These are phyloP conservation scores for Xanthia togata DNA, from an alignment of 2,888 invertebrate genomes.

Conservation along the genomic window DNA sequence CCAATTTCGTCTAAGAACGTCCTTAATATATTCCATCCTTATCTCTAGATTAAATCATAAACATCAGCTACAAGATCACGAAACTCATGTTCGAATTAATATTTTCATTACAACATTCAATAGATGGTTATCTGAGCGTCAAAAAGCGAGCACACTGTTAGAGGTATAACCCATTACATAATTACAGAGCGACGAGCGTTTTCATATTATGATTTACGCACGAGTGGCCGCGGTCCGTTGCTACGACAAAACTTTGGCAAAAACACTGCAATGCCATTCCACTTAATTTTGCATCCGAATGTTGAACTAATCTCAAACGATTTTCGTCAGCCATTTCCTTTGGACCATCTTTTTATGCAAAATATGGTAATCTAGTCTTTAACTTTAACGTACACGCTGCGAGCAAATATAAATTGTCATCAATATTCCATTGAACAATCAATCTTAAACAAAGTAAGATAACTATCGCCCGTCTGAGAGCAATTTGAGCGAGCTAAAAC, in stretches of 20 bases:
- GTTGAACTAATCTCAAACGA: constrained; percentile 56
- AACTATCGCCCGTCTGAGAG: constrained; percentile 60
- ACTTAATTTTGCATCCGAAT: constrained; percentile 69
- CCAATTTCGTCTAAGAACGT: constrained; percentile 12
- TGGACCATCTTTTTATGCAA: constrained; percentile 29
- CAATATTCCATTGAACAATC: constrained; percentile 64
- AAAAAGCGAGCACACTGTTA: constrained; percentile 64
- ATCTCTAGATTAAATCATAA: constrained; percentile 70
- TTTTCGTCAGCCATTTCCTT: constrained; percentile 45
- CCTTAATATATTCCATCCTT: constrained; percentile 42
- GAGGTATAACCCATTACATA: constrained; percentile 67
- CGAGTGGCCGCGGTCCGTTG: constrained; percentile 70
- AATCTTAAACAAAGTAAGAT: constrained; percentile 69
- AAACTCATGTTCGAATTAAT: constrained; percentile 70
- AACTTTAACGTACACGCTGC: constrained; percentile 44
- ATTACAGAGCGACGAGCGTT: constrained; percentile 69
- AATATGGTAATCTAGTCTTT: constrained; percentile 49
- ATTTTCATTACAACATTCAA: constrained; percentile 73
- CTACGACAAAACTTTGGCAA: constrained; percentile 56
- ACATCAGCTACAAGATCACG: constrained; percentile 65
- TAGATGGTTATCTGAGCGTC: constrained; percentile 74
- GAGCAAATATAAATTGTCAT: constrained; percentile 56
- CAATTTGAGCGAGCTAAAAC: constrained; percentile 64
- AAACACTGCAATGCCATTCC: constrained; percentile 60
- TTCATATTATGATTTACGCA: constrained; percentile 79